These are phyloP conservation scores for Lycaena phlaeas DNA, from an alignment of 2,888 invertebrate genomes.

Conservation along the genomic window DNA sequence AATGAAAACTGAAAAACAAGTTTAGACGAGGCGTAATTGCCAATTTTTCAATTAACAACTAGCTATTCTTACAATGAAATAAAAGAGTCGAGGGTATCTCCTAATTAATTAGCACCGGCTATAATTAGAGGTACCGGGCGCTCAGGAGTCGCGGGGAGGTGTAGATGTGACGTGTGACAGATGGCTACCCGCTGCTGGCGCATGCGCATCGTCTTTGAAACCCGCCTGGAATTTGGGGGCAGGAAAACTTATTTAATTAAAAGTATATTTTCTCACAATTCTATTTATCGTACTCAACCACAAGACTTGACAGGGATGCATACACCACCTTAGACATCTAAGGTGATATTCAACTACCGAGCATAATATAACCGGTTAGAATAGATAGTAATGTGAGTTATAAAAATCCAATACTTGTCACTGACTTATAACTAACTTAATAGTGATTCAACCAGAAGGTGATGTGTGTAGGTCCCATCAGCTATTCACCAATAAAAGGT, in stretches of 20 bases:
- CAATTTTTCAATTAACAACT: constrained; percentile 25
- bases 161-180: constrained; percentile 56
- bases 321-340: too few species aligned
- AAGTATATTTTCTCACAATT: constrained; percentile 44
- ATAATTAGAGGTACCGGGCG: constrained; percentile 45
- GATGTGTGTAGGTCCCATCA: too few species aligned
- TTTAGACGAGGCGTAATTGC: constrained; percentile 19
- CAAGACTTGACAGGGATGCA: too few species aligned
- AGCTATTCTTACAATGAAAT: constrained; percentile 23
- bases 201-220: constrained; percentile 43
- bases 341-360: too few species aligned
- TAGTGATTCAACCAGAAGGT: too few species aligned
- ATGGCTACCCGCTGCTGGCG: constrained; percentile 61
- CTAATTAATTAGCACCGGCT: constrained; percentile 54
- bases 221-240: constrained; percentile 34
- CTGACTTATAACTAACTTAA: too few species aligned
- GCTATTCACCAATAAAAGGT: too few species aligned
- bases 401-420: too few species aligned
- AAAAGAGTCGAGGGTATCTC: constrained; percentile 26
- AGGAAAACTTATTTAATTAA: constrained; percentile 54
- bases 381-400: too few species aligned
- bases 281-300: constrained; percentile 29
- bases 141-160: constrained; percentile 41
- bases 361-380: too few species aligned
- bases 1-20: constrained; percentile 13